Conservation (phyloP, 2,797 vertebrate species). For the Anabas testudineus region DNA sequence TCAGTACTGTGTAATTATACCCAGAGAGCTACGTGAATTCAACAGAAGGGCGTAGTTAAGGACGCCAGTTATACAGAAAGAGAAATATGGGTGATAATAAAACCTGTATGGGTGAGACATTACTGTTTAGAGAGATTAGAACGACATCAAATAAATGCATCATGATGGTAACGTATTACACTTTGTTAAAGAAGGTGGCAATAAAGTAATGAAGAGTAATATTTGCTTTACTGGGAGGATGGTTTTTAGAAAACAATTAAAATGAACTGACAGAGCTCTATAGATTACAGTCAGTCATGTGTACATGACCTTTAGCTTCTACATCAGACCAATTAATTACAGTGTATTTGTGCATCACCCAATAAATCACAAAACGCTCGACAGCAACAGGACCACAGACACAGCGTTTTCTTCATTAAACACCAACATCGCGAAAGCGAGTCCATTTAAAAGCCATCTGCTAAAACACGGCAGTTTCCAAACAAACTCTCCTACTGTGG, state of each 20-base stretch:
- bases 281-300: conserved; percentile 17
- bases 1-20: conserved; percentile 17
- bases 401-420: conserved; percentile 41
- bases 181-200: conserved; percentile 30
- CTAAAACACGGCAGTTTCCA: conserved; percentile 22
- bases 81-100: conserved; percentile 29
- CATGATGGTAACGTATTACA: conserved; percentile 24
- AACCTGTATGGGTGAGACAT: conserved; percentile 14
- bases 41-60: conserved; percentile 2
- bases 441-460: conserved; percentile 57
- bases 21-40: conserved; percentile 17
- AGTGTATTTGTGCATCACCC: conserved; percentile 5
- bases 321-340: conserved; percentile 13
- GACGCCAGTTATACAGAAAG: conserved; percentile 22
- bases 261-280: not conserved
- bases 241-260: conserved; percentile 24
- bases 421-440: conserved; percentile 28
- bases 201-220: conserved; percentile 50
- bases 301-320: not conserved
- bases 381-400: conserved; percentile 22
- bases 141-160: conserved; percentile 18
- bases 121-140: conserved; percentile 25
- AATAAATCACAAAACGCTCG: conserved; percentile 25
- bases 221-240: conserved; percentile 36
- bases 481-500: not conserved